phyloP scores from a whole-genome alignment of 2,888 invertebrate species.

The Heteropelma amictum region DNA sequence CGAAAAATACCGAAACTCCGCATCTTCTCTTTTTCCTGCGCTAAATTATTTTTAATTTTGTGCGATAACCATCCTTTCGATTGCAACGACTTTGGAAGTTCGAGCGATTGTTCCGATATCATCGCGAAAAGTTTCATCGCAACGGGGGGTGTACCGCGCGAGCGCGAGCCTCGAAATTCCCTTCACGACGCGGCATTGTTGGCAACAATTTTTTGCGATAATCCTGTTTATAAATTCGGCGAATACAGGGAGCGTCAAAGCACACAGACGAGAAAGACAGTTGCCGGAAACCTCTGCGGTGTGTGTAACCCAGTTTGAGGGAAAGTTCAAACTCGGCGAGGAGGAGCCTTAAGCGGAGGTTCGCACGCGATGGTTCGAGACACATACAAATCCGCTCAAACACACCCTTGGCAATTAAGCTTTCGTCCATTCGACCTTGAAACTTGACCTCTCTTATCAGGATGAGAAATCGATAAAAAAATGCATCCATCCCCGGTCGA shows the following conservation, averaged over 20 bases:
- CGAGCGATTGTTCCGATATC: not conserved
- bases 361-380: slow-evolving; percentile 57
- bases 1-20: too few relatives aligned
- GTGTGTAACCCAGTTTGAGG: slow-evolving; percentile 52
- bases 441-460: slow-evolving; percentile 9
- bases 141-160: not conserved
- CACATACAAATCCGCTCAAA: not conserved
- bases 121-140: not conserved
- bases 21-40: too few relatives aligned
- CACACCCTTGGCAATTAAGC: slow-evolving; percentile 18
- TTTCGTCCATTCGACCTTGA: slow-evolving; percentile 13
- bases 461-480: too few relatives aligned
- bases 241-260: slow-evolving; percentile 5
- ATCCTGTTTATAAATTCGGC: slow-evolving; percentile 16
- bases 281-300: slow-evolving; percentile 52
- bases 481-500: too few relatives aligned
- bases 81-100: not conserved
- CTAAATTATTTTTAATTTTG: too few relatives aligned
- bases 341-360: not conserved
- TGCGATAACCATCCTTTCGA: too few relatives aligned
- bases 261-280: slow-evolving; percentile 16
- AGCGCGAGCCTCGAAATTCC: not conserved
- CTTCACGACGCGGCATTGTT: not conserved
- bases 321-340: slow-evolving; percentile 52
- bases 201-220: slow-evolving; percentile 14